Evolutionary conservation across 2,797 vertebrate genomes (phyloP), one percentile per base, ranked within the genome.

Genomic region (Sparus aurata): DNA sequence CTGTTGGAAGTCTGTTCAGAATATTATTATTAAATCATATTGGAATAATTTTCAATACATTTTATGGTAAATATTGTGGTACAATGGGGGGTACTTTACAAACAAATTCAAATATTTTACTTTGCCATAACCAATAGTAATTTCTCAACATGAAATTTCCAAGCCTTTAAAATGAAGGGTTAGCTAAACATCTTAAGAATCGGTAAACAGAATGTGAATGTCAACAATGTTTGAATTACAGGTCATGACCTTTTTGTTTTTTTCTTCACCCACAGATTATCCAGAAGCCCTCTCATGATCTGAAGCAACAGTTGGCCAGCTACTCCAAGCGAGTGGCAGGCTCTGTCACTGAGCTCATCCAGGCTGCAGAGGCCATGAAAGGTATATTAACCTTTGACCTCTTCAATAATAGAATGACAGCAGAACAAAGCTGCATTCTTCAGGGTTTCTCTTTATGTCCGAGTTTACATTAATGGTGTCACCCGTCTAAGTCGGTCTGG

Each of bases 351-450:
- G 98, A 99, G 90, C 97, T 99, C 66, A 99, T 99, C 82, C 98
- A 99, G 22, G 96, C 98, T 0, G 97, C 98, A 0, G 98, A 99
- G 90, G 97, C 97, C 75, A 99, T 99, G 98, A 99, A 99, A 96
- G 98, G 98, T 99, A 87, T 15, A 2, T 45, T 52, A 54, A 78
- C 69, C 59, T 80, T 50, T 62, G 45, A 79, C 62, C 43, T 70
- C 22, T 68, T 30, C 18, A 49, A 50, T 16, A 27, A 43, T 53
- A 72, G 12, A 46, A 17, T 43, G 25, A 52, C 22, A 50, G 18
- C 20, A 25, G 18, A 50, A 69, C 12, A 57, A 53, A 65, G 3
- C n/a, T 34, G 8, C 30, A 41, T n/a, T 38, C 59, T 34, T 50
- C 3, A 13, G 12, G 2, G 7, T 41, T 10, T 66, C 11, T 16